Evolutionary conservation across 2,113 vertebrate species (phyloP).

Genomic region (Ailurus styani): DNA sequence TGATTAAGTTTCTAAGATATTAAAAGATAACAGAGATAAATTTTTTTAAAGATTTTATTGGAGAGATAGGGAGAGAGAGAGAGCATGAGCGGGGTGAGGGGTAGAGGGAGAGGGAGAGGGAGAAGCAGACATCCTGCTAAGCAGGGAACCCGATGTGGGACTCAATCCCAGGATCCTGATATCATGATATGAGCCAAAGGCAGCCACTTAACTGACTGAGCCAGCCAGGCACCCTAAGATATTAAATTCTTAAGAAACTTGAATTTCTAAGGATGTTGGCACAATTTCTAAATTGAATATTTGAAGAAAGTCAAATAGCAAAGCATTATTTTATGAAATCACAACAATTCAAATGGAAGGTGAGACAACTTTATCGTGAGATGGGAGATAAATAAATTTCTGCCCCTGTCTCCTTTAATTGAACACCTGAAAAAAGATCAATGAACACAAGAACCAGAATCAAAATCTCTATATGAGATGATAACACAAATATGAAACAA

Average conservation of each 20-base stretch:
- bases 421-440: neutral
- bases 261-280: neutral
- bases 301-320: neutral
- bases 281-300: neutral
- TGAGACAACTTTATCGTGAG: neutral
- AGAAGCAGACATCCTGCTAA: too few relatives aligned
- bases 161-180: too few relatives aligned
- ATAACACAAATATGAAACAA: neutral
- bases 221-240: too few relatives aligned
- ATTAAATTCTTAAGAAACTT: neutral
- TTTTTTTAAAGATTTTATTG: too few relatives aligned
- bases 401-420: neutral
- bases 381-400: neutral
- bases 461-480: neutral
- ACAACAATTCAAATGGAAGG: neutral
- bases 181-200: too few relatives aligned
- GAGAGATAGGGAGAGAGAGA: too few relatives aligned
- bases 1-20: neutral
- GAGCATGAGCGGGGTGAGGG: too few relatives aligned
- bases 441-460: neutral
- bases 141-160: too few relatives aligned
- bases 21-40: neutral
- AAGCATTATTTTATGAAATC: neutral
- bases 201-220: too few relatives aligned
- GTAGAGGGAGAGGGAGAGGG: too few relatives aligned